phyloP scores from a whole-genome alignment of 2,113 vertebrate genomes.

The Solea senegalensis region DNA sequence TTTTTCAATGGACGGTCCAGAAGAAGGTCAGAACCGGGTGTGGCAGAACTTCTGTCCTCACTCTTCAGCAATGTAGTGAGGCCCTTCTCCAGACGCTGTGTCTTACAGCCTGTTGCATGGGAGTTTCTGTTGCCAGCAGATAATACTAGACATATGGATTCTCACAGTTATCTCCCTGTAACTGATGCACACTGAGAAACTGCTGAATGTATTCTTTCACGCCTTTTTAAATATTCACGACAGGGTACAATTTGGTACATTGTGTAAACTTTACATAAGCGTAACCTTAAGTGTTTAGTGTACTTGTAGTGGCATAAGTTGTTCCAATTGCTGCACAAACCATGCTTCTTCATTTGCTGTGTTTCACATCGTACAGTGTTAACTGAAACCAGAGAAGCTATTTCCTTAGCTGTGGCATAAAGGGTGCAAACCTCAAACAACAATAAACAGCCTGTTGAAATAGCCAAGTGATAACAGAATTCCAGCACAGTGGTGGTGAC shows the following conservation, averaged over 20 bases:
- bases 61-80: conserved; percentile 30
- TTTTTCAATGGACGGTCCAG: neutral
- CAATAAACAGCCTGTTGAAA: conserved; percentile 54
- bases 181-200: conserved; percentile 24
- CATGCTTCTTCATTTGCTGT: conserved; percentile 55
- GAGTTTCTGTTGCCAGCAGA: conserved; percentile 49
- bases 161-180: conserved; percentile 39
- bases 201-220: neutral
- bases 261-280: neutral
- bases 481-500: conserved; percentile 12
- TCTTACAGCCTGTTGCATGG: conserved; percentile 43
- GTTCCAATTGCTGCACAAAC: conserved; percentile 25
- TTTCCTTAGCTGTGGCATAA: conserved; percentile 57
- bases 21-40: conserved; percentile 40
- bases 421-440: conserved; percentile 54
- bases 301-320: conserved; percentile 3
- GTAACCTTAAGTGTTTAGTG: conserved; percentile 1
- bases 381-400: conserved; percentile 59
- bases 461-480: conserved; percentile 51
- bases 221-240: conserved; percentile 6
- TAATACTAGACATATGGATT: conserved; percentile 30
- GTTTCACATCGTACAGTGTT: conserved; percentile 49
- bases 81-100: conserved; percentile 16
- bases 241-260: conserved; percentile 16
- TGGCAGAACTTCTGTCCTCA: conserved; percentile 25